Evolutionary conservation across 1,140 invertebrate species (phyloP).

Genomic region (Octopus sinensis): DNA sequence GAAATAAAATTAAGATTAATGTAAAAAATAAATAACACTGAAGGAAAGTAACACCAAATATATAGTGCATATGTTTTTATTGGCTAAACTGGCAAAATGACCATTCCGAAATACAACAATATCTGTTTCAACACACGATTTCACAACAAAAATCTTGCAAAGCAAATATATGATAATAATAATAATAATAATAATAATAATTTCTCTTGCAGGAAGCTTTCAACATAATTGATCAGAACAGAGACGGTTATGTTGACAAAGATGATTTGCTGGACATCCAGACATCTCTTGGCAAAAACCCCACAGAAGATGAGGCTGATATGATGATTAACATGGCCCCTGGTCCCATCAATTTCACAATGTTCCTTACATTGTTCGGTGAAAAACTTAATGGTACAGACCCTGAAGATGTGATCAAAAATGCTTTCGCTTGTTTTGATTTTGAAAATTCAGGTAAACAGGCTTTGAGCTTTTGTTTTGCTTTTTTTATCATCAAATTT

Average conservation of each 20-base stretch:
- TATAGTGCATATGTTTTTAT: too few species aligned
- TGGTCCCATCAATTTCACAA: constrained; percentile 68
- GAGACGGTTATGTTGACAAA: constrained; percentile 96
- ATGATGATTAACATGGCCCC: constrained; percentile 65
- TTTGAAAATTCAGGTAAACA: constrained; percentile 58
- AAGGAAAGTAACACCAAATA: too few species aligned
- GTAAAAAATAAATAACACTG: too few species aligned
- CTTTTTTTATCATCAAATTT: background rate
- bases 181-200: too few species aligned
- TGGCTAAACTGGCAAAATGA: too few species aligned
- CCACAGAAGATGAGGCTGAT: constrained; percentile 62
- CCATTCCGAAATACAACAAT: too few species aligned
- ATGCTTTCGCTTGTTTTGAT: constrained; percentile 66
- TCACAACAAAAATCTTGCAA: too few species aligned
- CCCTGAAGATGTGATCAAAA: constrained; percentile 65
- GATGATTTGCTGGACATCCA: constrained; percentile 98
- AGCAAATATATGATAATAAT: too few species aligned
- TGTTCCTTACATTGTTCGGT: constrained; percentile 66
- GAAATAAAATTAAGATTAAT: too few species aligned
- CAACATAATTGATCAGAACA: constrained; percentile 95
- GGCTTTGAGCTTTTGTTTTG: background rate
- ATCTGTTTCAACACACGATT: too few species aligned
- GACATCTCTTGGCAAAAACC: constrained; percentile 77
- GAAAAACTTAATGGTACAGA: constrained; percentile 65
- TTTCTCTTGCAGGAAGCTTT: constrained; percentile 89